phyloP scores from a whole-genome alignment of 2,797 vertebrate species.

The Meda fulgida region DNA sequence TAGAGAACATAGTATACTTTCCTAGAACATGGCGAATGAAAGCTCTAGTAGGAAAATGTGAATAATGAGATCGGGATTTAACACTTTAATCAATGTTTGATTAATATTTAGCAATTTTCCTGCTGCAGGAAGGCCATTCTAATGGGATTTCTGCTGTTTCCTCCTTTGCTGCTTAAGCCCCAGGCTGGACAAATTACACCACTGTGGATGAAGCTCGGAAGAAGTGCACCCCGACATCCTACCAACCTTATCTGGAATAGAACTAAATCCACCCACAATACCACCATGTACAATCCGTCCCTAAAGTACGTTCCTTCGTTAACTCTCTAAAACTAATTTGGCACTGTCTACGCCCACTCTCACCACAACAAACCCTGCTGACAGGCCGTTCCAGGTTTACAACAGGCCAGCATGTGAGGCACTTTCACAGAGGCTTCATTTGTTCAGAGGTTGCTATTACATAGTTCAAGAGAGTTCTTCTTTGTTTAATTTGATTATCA shows the following conservation, averaged over 20 bases:
- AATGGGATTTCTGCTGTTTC: conserved; percentile 44
- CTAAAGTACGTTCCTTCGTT: neutral
- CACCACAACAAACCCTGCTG: conserved; percentile 29
- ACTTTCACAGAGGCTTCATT: conserved; percentile 4
- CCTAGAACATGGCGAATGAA: neutral
- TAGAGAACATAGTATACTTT: neutral
- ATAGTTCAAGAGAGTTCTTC: neutral
- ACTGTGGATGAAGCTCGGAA: neutral
- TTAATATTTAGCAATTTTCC: conserved; percentile 48
- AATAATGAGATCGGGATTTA: conserved; percentile 39
- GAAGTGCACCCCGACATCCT: conserved; percentile 14
- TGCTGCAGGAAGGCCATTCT: conserved; percentile 43
- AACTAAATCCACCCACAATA: conserved; percentile 22
- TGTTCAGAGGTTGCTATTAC: conserved; percentile 17
- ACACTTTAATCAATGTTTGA: conserved; percentile 53
- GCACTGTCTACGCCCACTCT: conserved; percentile 22
- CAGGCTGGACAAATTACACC: conserved; percentile 38
- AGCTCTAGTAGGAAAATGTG: conserved; percentile 17
- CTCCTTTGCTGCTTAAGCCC: conserved; percentile 33
- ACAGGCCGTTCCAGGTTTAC: conserved; percentile 16
- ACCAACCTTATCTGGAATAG: conserved; percentile 4
- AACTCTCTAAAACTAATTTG: conserved; percentile 31
- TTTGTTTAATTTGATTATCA: neutral
- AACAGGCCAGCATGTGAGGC: conserved; percentile 4
- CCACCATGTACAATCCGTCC: conserved; percentile 2